Base-by-base conservation (phyloP, 2,113 vertebrate species). In the Aspidoscelis tigris region DNA sequence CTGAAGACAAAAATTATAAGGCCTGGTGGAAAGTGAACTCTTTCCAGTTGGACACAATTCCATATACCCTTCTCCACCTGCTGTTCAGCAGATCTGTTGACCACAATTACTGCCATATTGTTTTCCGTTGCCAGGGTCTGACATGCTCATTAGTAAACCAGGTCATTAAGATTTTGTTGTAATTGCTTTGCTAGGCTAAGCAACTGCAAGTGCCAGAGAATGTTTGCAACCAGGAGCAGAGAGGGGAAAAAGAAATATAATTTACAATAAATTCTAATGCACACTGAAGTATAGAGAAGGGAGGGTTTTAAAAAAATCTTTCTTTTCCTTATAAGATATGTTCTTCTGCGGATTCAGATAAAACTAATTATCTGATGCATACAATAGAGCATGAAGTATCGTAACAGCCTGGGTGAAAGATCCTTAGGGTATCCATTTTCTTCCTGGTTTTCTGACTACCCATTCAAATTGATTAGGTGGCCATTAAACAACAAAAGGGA, bases 111-210 rank as follows among this genome's bases (percentile, higher is more conserved):
- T 71, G 55, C 64, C 18, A 22, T 47, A 73, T 73, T 73, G 2
- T 26, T 50, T 65, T 78, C 76, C 73, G 43, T 43, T 24, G 68
- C 85, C 68, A 5, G 20, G 26, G 88, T 41, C 77, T 53, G 88
- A 89, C 83, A 82, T 43, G 5, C 82, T 92, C 85, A 82, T 89
- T 85, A 85, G 70, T 18, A 0, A 21, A 10, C 33, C 18, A 7
- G 80, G 86, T 93, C 86, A 78, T 92, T 90, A 83, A n/a, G 50
- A 71, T 88, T 91, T 80, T 21, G 68, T 66, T 44, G 76, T 81
- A 78, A 88, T 86, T 83, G 78, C 53, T 74, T 81, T 26, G 26
- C 61, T 76, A 80, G 79, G 14, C 77, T 86, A 75, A 82, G 88
- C 82, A 88, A 86, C 88, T 79, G 16, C 41, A 76, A 88, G 83